Evolutionary conservation across 2,888 invertebrate species (phyloP).

Genomic region (Ophioninae sp.): DNA sequence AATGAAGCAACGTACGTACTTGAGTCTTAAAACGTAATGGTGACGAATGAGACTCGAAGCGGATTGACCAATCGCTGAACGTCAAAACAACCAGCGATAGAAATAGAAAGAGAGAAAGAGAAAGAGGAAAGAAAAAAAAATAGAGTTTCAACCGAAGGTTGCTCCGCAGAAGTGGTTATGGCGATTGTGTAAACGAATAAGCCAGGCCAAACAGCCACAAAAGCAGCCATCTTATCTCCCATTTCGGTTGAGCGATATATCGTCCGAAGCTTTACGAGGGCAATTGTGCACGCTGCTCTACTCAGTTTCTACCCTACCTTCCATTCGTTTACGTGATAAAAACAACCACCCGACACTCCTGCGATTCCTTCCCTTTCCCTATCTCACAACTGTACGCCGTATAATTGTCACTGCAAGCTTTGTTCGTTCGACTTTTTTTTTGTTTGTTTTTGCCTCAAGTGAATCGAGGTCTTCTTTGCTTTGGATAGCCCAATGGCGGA

Average conservation of each 20-base stretch:
- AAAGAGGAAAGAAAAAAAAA: neutral
- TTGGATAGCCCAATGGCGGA: neutral
- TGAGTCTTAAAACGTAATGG: conserved; percentile 46
- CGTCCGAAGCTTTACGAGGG: conserved; percentile 40
- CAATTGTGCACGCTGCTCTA: conserved; percentile 47
- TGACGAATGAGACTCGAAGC: conserved; percentile 45
- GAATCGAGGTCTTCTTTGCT: neutral
- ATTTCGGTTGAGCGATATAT: conserved; percentile 46
- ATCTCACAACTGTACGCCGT: neutral
- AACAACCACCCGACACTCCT: neutral
- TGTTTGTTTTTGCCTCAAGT: neutral
- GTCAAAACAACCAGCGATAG: neutral
- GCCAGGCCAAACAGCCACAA: conserved; percentile 31
- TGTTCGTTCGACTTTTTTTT: neutral
- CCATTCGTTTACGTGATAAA: conserved; percentile 35
- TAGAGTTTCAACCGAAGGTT: conserved; percentile 26
- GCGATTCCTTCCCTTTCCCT: neutral
- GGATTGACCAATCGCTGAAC: conserved; percentile 32
- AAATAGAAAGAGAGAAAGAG: neutral
- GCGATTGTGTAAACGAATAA: conserved; percentile 39
- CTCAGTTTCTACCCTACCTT: conserved; percentile 22
- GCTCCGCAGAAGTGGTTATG: conserved; percentile 35
- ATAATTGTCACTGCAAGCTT: neutral
- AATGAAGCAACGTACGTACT: conserved; percentile 44
- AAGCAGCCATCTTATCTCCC: conserved; percentile 55